Evolutionary conservation across 2,888 invertebrate species (phyloP).

Genomic region (Aspidiotus rigidus): DNA sequence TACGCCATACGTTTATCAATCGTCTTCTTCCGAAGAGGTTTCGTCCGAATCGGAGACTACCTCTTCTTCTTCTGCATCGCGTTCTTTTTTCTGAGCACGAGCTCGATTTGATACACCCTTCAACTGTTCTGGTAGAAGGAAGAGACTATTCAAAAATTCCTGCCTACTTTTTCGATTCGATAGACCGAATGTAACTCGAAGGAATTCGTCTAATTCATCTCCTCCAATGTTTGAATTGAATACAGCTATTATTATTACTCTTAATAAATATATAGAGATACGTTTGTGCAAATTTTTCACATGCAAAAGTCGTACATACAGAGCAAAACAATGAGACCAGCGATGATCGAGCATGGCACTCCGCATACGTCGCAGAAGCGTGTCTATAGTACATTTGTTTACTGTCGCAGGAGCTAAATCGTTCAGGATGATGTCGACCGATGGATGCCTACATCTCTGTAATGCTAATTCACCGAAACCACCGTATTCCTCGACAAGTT

Average conservation of each 20-base stretch:
- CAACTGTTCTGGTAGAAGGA: neutral
- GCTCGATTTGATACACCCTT: neutral
- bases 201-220: neutral
- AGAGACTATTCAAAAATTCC: neutral
- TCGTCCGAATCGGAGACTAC: too few relatives aligned
- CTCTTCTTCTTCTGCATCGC: neutral
- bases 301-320: neutral
- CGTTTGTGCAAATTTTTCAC: neutral
- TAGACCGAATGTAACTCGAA: neutral
- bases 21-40: too few relatives aligned
- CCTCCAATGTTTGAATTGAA: neutral
- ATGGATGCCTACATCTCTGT: neutral
- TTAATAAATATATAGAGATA: neutral
- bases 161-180: neutral
- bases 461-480: neutral
- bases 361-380: neutral
- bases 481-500: neutral
- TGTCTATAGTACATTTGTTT: neutral
- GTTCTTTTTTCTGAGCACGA: neutral
- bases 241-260: neutral
- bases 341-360: neutral
- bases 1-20: too few relatives aligned
- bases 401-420: neutral
- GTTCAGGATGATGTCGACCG: neutral
- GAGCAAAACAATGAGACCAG: neutral